Conservation (phyloP, 2,113 vertebrate genomes). For the Myrmecophaga tridactyla region DNA sequence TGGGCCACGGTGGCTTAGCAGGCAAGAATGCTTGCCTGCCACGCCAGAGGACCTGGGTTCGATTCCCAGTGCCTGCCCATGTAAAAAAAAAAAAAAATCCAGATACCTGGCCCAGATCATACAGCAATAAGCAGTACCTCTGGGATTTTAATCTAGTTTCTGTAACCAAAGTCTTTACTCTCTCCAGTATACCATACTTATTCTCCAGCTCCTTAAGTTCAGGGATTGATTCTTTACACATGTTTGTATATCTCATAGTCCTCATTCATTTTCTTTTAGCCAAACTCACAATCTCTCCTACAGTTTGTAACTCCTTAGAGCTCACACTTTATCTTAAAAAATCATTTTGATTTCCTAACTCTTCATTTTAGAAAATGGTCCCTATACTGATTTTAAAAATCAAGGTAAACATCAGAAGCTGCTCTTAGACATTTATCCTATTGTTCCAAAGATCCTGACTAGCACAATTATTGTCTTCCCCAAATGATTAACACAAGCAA, state of each 20-base stretch:
- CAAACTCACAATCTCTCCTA: not conserved
- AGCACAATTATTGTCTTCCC: not conserved
- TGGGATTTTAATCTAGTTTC: not conserved
- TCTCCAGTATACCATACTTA: not conserved
- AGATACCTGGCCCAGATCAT: not conserved
- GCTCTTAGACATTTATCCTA: not conserved
- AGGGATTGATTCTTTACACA: not conserved
- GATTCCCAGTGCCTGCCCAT: no score
- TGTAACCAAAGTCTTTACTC: not conserved
- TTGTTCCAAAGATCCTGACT: not conserved
- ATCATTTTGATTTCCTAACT: not conserved
- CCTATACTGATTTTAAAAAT: not conserved
- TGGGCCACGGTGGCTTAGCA: no score
- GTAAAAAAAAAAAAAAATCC: no score
- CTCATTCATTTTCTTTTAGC: not conserved
- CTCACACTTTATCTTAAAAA: not conserved
- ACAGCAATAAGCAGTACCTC: not conserved
- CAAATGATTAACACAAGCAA: not conserved
- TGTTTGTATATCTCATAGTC: not conserved
- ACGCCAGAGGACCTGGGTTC: no score
- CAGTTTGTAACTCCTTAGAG: rapidly evolving
- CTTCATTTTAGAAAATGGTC: not conserved
- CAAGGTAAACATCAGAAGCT: not conserved
- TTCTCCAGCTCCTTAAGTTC: not conserved
- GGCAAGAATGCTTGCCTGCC: no score